A percentile compares a stretch with the other conserved stretches of the same genome.
Conservation (phyloP, 1,140 invertebrate species). For the Solen grandis region DNA sequence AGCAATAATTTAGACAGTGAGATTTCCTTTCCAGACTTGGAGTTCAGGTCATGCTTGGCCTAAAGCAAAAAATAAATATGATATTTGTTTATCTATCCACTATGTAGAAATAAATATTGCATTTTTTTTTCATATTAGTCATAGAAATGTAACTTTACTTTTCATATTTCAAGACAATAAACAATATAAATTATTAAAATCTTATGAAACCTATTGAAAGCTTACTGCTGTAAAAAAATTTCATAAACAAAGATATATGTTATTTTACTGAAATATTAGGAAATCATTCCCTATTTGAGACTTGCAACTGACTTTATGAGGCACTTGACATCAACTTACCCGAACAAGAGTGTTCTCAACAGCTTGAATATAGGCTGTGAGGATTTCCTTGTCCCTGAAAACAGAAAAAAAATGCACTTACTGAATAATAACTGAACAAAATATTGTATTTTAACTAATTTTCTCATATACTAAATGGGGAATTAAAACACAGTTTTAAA, state of each 20-base stretch:
- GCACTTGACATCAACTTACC: conserved; percentile 62
- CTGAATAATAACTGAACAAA: no score
- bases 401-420: no score
- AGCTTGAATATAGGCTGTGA: conserved; percentile 71
- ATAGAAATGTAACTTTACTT: background rate
- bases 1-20: conserved; percentile 70
- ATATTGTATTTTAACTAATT: no score
- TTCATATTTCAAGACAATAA: background rate
- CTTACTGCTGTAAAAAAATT: no score
- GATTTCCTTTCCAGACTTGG: conserved; percentile 55
- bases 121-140: background rate
- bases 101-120: no score
- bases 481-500: no score
- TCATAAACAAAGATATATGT: no score
- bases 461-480: no score
- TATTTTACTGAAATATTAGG: no score
- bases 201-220: background rate
- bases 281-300: no score
- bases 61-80: conserved; percentile 51
- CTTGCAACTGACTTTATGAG: no score
- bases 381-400: conserved; percentile 75
- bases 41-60: conserved; percentile 66
- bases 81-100: background rate
- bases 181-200: background rate
- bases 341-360: conserved; percentile 70